Evolutionary conservation across 2,888 invertebrate genomes (phyloP).

Genomic region (Idaea dimidiata): DNA sequence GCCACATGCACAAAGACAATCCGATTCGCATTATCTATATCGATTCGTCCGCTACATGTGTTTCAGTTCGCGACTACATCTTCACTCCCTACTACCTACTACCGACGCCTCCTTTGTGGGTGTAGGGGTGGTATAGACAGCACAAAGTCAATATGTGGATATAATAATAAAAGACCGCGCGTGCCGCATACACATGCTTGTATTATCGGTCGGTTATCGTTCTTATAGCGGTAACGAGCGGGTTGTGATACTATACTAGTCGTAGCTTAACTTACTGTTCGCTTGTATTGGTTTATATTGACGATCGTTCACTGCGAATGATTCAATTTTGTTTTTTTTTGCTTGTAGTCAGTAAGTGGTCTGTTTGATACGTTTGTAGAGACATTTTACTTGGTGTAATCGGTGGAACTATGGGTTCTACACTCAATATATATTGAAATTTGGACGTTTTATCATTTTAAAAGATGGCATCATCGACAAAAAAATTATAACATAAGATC

Average conservation of each 20-base stretch:
- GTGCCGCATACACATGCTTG: slow-evolving; percentile 65
- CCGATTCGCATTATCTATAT: slow-evolving; percentile 64
- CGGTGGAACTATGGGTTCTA: too few species aligned
- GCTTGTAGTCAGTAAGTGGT: too few species aligned
- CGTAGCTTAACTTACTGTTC: not conserved
- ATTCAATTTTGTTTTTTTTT: too few species aligned
- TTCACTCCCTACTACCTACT: slow-evolving; percentile 19
- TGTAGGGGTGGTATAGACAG: slow-evolving; percentile 51
- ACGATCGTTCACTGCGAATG: not conserved
- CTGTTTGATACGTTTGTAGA: too few species aligned
- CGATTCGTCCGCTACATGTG: slow-evolving; percentile 65
- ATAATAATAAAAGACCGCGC: slow-evolving; percentile 75
- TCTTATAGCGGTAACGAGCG: slow-evolving; percentile 35
- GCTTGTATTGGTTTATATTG: not conserved
- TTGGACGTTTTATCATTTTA: too few species aligned
- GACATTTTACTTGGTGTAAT: too few species aligned
- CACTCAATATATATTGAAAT: too few species aligned
- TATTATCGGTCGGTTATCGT: slow-evolving; percentile 63
- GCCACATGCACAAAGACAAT: slow-evolving; percentile 46
- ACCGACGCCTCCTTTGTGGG: slow-evolving; percentile 15
- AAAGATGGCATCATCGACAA: too few species aligned
- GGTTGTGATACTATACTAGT: not conserved
- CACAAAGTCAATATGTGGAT: slow-evolving; percentile 77
- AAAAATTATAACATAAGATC: too few species aligned
- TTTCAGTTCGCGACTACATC: slow-evolving; percentile 32